Evolutionary conservation across 1,140 invertebrate genomes (phyloP), one percentile per base, ranked within the genome.

Genomic region (Acromyrmex heyeri): DNA sequence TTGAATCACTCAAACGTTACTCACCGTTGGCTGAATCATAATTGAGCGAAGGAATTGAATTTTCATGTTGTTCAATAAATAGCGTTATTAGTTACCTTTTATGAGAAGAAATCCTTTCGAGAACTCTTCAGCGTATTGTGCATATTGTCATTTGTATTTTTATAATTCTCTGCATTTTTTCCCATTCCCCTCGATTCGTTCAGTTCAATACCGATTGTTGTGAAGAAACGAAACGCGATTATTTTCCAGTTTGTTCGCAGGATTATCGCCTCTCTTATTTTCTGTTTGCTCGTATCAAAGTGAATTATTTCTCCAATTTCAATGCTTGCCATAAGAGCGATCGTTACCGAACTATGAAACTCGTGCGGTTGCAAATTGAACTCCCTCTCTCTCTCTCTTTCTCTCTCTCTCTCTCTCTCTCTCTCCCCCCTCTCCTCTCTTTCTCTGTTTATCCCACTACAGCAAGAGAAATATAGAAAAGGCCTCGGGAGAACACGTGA

Each of bases 261-360:
- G 21, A 69, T 64, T 69, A 69, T 69, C 30, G 27, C 34, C 30
- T 38, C 18, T 0, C 30, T 70, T 57, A 57, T 70, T 70, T 57
- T 7, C 30, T 27, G 61, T 24, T 57, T 48, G 16, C 48, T 81
- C 48, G 27, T 8, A 5, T 55, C 30, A 48, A 69, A 69, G 21
- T 55, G 21, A 70, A 69, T 69, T 79, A 79, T 79, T 69, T 79
- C 64, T 38, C 16, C 65, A 34, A 67, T 79, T 79, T 67, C 48
- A 24, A 27, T 24, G 59, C 16, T 77, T 16, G 4, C 16, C 21
- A 18, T 64, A 77, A 77, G 24, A 64, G 24, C 34, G 57, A 44
- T 62, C 21, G 34, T 78, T 24, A 1, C n/a, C 8, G 24, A 5
- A 14, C 5, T 27, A 12, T 27, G 44, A 69, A 79, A 79, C 14